Base-by-base conservation (phyloP, 2,888 invertebrate species). In the Scaptomyza flava region DNA sequence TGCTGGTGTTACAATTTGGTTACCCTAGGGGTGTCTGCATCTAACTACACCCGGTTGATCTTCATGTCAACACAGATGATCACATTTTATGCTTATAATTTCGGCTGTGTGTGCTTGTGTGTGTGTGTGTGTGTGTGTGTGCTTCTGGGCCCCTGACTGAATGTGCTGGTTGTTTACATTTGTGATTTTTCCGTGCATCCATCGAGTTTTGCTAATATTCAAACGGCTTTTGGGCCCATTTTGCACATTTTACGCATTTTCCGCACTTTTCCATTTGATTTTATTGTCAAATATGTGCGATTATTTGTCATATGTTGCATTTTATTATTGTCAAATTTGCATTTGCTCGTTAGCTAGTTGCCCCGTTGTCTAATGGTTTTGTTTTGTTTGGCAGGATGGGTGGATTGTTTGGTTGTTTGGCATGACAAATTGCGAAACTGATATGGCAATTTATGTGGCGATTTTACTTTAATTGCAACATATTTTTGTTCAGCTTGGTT, bases 41-140 rank as follows among this genome's bases (percentile, higher is more conserved):
- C 4, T 9, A 41, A 17, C 41, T 41, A 41, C 27, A 12, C 54
- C 59, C 77, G 87, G 86, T 87, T 91, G 91, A 91, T 91, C 91
- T 89, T 86, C 90, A 79, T 91, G 91, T 91, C 91, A 91, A 91
- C 91, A 91, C 91, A 91, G 91, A 91, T 91, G 91, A 91, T 91
- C 91, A 91, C 90, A 91, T 91, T 91, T 91, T 89, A 70, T 81
- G 76, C 79, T 72, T 86, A 86, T 50, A 50, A 50, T 34, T 50
- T 33, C 9, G 2, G 6, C 70, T 82, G 52, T 34, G 20, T 45
- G 11, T 38, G 20, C 14, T 20, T 53, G 20, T 36, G 30, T 30
- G 27, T 11, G 41, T 9, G 75, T 77, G 30, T 12, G 23, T 20
- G 60, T 8, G 41, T 53, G 33, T 57, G 14, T 38, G 38, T 14